phyloP scores from a whole-genome alignment of 92 coral and sea anemone genomes.

The Siderastrea radians region DNA sequence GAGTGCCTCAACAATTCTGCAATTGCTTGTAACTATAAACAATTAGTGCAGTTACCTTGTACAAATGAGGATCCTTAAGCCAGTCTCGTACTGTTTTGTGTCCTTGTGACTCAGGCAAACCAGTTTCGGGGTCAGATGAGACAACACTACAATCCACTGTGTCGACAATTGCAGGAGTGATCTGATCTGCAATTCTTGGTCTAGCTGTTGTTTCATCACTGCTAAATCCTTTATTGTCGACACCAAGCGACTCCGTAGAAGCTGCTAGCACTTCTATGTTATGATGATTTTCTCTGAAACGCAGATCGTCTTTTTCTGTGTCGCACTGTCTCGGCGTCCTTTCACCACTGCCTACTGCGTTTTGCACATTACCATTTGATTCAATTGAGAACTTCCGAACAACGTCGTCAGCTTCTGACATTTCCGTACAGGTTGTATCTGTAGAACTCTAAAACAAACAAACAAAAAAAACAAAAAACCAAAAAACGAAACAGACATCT shows the following conservation, averaged over 20 bases:
- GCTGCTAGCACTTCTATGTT: too few relatives aligned
- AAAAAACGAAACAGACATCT: not conserved
- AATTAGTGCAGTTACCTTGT: not conserved
- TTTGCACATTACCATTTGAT: too few relatives aligned
- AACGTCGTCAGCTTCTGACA: too few relatives aligned
- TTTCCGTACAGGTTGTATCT: too few relatives aligned
- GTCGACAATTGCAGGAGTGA: not conserved
- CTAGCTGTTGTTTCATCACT: not conserved
- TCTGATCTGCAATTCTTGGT: not conserved
- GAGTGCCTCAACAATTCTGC: too few relatives aligned
- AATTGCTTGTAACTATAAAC: not conserved
- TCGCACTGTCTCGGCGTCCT: too few relatives aligned
- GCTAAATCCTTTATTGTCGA: constrained; percentile 2
- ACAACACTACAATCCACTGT: not conserved
- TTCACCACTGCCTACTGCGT: too few relatives aligned
- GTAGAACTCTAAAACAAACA: too few relatives aligned
- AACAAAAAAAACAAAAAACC: too few relatives aligned
- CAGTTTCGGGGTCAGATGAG: not conserved
- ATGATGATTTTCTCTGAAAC: too few relatives aligned
- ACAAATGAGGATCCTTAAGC: constrained; percentile 19
- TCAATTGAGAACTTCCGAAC: too few relatives aligned
- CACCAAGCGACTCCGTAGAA: not conserved
- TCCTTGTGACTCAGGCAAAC: not conserved
- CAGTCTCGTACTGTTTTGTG: constrained; percentile 4
- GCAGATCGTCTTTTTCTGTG: too few relatives aligned